These are phyloP conservation scores for Dynastes tityus DNA, from an alignment of 2,888 invertebrate species.

Conservation along the genomic window DNA sequence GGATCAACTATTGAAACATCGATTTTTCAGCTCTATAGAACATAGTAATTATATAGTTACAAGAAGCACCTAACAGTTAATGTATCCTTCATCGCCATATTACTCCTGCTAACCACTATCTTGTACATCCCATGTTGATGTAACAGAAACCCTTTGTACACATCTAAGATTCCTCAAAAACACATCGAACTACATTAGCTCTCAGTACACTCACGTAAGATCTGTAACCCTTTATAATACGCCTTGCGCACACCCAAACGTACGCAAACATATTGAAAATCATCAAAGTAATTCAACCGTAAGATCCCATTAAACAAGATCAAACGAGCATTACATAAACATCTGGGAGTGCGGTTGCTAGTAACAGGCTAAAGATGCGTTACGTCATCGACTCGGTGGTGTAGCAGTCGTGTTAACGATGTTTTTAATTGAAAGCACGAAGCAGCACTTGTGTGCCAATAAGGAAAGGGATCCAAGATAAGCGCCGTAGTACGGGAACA, in stretches of 20 bases:
- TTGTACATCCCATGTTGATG: too few species aligned
- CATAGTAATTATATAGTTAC: too few species aligned
- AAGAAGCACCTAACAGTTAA: too few species aligned
- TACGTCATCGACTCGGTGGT: slow-evolving; percentile 8
- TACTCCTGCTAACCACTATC: too few species aligned
- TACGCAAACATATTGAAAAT: not conserved
- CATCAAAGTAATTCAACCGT: slow-evolving; percentile 13
- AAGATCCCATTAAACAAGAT: slow-evolving; percentile 22
- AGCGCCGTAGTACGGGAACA: not conserved
- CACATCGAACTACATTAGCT: too few species aligned
- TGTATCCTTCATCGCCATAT: too few species aligned
- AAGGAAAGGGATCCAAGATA: not conserved
- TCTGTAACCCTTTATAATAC: too few species aligned
- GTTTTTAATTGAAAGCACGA: slow-evolving; percentile 27
- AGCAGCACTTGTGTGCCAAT: not conserved
- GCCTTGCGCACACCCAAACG: not conserved
- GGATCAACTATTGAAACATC: too few species aligned
- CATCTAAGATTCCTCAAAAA: too few species aligned
- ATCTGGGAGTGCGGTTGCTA: not conserved
- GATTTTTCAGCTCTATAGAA: too few species aligned
- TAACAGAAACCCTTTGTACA: too few species aligned
- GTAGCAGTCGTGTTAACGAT: slow-evolving; percentile 23
- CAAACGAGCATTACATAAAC: slow-evolving; percentile 7
- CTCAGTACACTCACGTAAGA: too few species aligned
- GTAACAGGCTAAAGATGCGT: not conserved